phyloP scores from a whole-genome alignment of 53 echinoderm and acorn worm species.

The Henricia sp. region DNA sequence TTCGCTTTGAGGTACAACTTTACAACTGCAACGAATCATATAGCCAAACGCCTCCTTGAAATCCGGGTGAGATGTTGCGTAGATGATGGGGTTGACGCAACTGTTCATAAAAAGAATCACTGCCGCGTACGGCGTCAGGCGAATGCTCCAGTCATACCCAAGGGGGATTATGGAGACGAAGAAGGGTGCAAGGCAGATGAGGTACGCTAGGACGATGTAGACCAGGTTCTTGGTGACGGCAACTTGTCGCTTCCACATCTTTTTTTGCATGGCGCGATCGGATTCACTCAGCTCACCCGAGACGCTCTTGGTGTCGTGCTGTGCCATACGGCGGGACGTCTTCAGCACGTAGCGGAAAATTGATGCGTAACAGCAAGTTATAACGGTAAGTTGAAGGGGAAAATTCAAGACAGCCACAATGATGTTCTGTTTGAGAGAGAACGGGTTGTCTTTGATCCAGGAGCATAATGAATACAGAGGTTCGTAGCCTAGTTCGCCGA shows the following conservation, averaged over 20 bases:
- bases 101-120: not conserved
- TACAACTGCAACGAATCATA: not conserved
- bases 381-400: conserved; percentile 21
- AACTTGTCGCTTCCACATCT: no score
- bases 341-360: no score
- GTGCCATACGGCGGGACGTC: not conserved
- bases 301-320: not conserved
- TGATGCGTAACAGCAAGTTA: conserved; percentile 35
- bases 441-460: not conserved
- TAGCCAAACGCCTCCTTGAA: no score
- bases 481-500: conserved; percentile 55
- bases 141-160: no score
- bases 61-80: no score
- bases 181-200: no score
- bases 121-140: conserved; percentile 1
- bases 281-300: not conserved
- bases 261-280: no score
- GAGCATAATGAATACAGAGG: no score
- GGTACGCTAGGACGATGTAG: no score
- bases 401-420: conserved; percentile 5
- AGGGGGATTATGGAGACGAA: no score
- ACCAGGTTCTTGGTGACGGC: no score
- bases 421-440: conserved; percentile 25
- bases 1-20: not conserved
- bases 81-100: conserved; percentile 46